Base-by-base conservation (phyloP, 2,797 vertebrate species). In the Streptopelia turtur region DNA sequence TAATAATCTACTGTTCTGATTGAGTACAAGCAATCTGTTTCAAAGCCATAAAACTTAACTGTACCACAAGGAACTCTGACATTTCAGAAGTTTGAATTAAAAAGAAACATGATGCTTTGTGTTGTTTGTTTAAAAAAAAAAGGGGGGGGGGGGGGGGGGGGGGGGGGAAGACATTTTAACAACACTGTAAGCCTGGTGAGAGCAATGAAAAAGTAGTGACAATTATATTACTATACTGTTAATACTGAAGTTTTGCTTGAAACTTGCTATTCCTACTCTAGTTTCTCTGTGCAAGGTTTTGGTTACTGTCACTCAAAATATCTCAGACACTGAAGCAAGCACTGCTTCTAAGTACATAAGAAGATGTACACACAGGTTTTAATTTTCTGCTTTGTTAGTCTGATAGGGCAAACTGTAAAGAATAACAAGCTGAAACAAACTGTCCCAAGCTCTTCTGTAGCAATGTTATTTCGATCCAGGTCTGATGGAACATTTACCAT, bases 111-210 rank as follows among this genome's bases (percentile, higher is more conserved):
- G 2, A 2, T 12, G 57, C 81, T 90, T 50, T 81, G 24, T 37
- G 10, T 10, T 45, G 12, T n/a, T 85, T 39, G 25, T 66, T 79
- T 11, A 75, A 77, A 5, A 4, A 7, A 11, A 79, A 77, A 4
- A 3, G 6, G 6, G 0, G 7, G 5, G 3, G 10, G 15, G 27
- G 5, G 6, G 6, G 0, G 6, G 5, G 3, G 10, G 15, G 27
- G 5, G 20, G 41, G 16, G 43, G 18, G 18, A 20, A 83, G 18
- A 55, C 25, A 7, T 83, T 85, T 91, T 52, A 90, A 59, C 27
- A 87, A 53, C 14, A 33, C 7, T 41, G 37, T n/a, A 75, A 15
- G 11, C 15, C 31, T 63, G 13, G 2, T 13, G 11, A 82, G 20
- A 72, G 11, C 4, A 87, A 28, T 23, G 4, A 45, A 74, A 89